phyloP scores from a whole-genome alignment of 1,140 invertebrate genomes.

The Cyrtorhinus lividipennis region DNA sequence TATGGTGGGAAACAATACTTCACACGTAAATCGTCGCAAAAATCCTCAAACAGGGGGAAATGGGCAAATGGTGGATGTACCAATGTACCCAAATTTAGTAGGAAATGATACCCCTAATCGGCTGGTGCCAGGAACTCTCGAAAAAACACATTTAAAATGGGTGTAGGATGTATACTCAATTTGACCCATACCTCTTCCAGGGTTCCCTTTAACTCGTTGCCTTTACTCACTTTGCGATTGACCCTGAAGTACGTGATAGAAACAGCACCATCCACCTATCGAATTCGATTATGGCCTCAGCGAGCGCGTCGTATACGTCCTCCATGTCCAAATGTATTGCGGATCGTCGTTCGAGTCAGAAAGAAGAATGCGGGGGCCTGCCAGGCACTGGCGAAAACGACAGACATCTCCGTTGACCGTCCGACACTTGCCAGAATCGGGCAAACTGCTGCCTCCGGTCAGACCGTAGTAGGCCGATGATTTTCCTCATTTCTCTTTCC shows the following conservation, averaged over 20 bases:
- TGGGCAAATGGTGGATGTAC: too few relatives aligned
- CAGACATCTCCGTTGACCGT: slow-evolving; percentile 95
- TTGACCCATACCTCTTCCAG: too few relatives aligned
- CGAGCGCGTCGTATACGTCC: slow-evolving; percentile 95
- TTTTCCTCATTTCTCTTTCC: slow-evolving; percentile 97
- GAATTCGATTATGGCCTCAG: slow-evolving; percentile 95
- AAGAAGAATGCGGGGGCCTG: slow-evolving; percentile 86
- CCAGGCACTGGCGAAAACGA: slow-evolving; percentile 97
- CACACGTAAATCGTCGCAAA: too few relatives aligned
- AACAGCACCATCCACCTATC: slow-evolving; percentile 96
- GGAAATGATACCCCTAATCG: too few relatives aligned
- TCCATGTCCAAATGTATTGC: slow-evolving; percentile 99
- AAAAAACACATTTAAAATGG: too few relatives aligned
- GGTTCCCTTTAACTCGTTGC: too few relatives aligned
- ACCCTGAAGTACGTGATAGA: too few relatives aligned
- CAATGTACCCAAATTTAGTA: too few relatives aligned
- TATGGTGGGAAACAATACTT: too few relatives aligned
- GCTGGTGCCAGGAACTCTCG: too few relatives aligned
- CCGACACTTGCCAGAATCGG: slow-evolving; percentile 92
- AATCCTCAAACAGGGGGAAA: too few relatives aligned
- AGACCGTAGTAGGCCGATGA: slow-evolving; percentile 91
- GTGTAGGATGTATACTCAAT: neutral
- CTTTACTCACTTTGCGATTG: too few relatives aligned
- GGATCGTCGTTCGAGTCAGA: slow-evolving; percentile 97
- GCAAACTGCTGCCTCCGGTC: slow-evolving; percentile 95